These are phyloP conservation scores for Aplysia californica DNA, from an alignment of 1,140 invertebrate species.

Conservation along the genomic window DNA sequence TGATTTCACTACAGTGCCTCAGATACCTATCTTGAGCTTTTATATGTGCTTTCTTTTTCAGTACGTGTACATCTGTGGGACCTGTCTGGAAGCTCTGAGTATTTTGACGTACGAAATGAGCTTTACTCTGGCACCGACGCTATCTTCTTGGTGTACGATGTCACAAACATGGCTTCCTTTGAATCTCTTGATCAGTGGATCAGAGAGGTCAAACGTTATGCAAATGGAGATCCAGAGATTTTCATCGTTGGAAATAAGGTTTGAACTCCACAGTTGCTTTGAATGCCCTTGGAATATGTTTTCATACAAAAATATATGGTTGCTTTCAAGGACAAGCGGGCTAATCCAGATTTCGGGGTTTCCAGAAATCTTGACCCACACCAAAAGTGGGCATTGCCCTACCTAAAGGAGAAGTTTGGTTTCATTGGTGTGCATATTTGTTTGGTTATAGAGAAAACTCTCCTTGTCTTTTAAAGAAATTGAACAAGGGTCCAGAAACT, in stretches of 20 bases:
- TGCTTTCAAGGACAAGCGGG: background rate
- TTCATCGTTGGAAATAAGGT: slow-evolving; percentile 61
- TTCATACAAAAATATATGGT: background rate
- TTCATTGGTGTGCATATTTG: background rate
- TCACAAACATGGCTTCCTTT: slow-evolving; percentile 58
- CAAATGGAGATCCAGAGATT: slow-evolving; percentile 48
- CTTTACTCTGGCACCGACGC: slow-evolving; percentile 60
- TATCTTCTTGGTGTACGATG: slow-evolving; percentile 60
- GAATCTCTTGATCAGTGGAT: slow-evolving; percentile 59
- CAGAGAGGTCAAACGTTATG: slow-evolving; percentile 52
- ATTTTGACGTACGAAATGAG: slow-evolving; percentile 63
- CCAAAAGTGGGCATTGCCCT: too few relatives aligned
- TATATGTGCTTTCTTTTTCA: slow-evolving; percentile 29
- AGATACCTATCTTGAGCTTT: background rate
- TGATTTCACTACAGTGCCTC: too few relatives aligned
- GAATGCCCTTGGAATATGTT: background rate
- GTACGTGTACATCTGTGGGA: slow-evolving; percentile 65
- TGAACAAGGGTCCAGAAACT: too few relatives aligned
- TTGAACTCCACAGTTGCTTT: background rate
- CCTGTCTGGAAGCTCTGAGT: slow-evolving; percentile 60
- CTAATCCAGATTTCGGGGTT: too few relatives aligned
- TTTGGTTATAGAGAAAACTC: background rate
- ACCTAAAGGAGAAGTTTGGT: too few relatives aligned
- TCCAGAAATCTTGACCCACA: background rate
- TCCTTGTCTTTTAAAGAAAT: too few relatives aligned